Percentiles rank a stretch among this genome's conserved stretches.
phyloP scores from a whole-genome alignment of 2,797 vertebrate species.

The Dryobates pubescens region DNA sequence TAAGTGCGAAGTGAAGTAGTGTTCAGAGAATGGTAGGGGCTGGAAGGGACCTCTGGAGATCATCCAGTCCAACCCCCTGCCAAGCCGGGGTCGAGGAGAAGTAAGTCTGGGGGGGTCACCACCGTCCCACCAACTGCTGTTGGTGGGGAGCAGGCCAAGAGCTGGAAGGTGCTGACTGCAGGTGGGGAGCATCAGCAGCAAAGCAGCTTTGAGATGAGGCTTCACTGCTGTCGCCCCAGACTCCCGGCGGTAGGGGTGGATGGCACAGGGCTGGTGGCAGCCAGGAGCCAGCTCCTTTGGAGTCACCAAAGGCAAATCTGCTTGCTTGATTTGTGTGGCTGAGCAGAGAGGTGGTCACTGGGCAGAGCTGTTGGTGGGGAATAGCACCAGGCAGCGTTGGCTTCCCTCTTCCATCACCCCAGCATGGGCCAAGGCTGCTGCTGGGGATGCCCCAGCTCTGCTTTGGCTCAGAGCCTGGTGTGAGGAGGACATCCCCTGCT shows the following conservation, averaged over 20 bases:
- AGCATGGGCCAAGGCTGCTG: accelerated
- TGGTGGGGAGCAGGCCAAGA: too few species aligned
- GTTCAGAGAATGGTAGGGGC: neutral
- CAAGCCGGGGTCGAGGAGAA: neutral
- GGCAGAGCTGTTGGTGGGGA: accelerated
- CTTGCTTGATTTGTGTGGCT: accelerated
- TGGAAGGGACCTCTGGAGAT: too few species aligned
- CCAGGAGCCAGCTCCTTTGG: neutral
- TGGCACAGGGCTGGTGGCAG: accelerated
- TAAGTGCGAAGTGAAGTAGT: neutral
- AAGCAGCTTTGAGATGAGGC: neutral
- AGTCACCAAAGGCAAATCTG: neutral
- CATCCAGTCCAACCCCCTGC: too few species aligned
- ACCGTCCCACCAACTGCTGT: neutral
- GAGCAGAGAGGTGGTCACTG: neutral
- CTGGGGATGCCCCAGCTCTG: neutral
- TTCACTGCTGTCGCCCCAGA: neutral
- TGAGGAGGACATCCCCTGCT: accelerated
- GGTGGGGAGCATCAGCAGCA: neutral
- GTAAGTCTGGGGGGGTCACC: neutral
- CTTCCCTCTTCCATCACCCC: neutral
- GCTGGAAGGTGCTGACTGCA: neutral
- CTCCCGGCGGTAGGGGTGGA: neutral
- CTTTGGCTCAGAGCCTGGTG: accelerated
- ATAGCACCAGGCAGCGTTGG: accelerated